These are phyloP conservation scores for Okamejei kenojei DNA, from an alignment of 2,797 vertebrate genomes.

Conservation along the genomic window DNA sequence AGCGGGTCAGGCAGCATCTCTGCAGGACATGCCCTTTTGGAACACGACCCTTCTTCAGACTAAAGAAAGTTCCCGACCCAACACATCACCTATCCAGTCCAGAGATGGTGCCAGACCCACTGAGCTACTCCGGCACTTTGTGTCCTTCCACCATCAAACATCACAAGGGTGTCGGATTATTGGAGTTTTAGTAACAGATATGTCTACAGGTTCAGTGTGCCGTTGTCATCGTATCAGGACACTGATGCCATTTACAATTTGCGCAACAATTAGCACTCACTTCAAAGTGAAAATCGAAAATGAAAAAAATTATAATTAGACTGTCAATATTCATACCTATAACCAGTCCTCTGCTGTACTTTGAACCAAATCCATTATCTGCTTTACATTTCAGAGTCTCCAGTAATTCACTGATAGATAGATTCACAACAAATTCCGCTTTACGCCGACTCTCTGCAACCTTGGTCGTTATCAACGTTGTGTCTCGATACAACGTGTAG, in stretches of 20 bases:
- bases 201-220: background rate
- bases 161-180: too few relatives aligned
- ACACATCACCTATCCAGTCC: too few relatives aligned
- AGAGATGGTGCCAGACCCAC: too few relatives aligned
- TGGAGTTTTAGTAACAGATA: too few relatives aligned
- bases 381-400: constrained; percentile 1
- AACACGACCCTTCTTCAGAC: too few relatives aligned
- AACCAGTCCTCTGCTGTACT: background rate
- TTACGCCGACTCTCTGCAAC: background rate
- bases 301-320: background rate
- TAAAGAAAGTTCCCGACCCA: too few relatives aligned
- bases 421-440: background rate
- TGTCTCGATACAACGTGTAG: background rate
- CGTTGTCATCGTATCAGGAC: background rate
- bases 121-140: too few relatives aligned
- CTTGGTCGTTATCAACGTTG: rapidly evolving
- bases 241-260: background rate
- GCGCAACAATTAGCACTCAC: too few relatives aligned
- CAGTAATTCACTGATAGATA: background rate
- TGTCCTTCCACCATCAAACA: too few relatives aligned
- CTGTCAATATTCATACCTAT: constrained; percentile 8
- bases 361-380: constrained; percentile 3
- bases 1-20: too few relatives aligned
- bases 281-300: background rate
- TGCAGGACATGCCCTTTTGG: too few relatives aligned